Percentiles rank a stretch among this genome's conserved stretches.
These are phyloP conservation scores for Linnaemya tessellans DNA, from an alignment of 2,888 invertebrate genomes.

Conservation along the genomic window DNA sequence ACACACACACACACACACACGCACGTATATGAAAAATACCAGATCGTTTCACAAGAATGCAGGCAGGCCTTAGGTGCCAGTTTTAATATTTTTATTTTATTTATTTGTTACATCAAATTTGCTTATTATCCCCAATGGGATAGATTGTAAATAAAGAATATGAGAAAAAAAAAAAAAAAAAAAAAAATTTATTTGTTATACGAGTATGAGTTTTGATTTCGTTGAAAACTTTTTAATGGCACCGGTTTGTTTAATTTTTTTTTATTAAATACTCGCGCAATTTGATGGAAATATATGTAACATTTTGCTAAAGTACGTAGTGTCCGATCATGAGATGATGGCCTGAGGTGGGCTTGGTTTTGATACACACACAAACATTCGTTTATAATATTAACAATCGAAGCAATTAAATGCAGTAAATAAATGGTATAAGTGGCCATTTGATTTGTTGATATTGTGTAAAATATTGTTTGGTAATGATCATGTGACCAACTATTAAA, in stretches of 20 bases:
- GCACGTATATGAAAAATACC: background rate
- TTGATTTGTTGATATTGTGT: conserved; percentile 44
- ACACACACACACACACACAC: background rate
- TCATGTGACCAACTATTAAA: conserved; percentile 27
- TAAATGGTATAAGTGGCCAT: conserved; percentile 25
- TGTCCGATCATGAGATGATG: background rate
- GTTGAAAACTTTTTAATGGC: conserved; percentile 68
- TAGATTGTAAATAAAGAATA: no score
- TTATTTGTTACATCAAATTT: conserved; percentile 66
- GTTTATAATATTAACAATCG: conserved; percentile 10
- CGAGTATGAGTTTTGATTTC: conserved; percentile 71
- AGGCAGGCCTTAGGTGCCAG: conserved; percentile 51
- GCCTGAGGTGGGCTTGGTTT: conserved; percentile 54
- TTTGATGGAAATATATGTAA: conserved; percentile 43
- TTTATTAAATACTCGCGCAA: conserved; percentile 33
- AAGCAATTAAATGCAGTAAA: conserved; percentile 38
- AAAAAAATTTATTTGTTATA: no score
- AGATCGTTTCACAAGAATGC: conserved; percentile 45
- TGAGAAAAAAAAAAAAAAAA: no score
- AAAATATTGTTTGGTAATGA: conserved; percentile 27
- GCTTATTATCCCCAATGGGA: no score
- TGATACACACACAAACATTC: conserved; percentile 3
- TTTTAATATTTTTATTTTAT: conserved; percentile 35
- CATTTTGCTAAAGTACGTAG: conserved; percentile 26
- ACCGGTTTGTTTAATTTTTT: conserved; percentile 56